Base-by-base conservation (phyloP, 2,113 vertebrate species). In the Anolis sagrei region DNA sequence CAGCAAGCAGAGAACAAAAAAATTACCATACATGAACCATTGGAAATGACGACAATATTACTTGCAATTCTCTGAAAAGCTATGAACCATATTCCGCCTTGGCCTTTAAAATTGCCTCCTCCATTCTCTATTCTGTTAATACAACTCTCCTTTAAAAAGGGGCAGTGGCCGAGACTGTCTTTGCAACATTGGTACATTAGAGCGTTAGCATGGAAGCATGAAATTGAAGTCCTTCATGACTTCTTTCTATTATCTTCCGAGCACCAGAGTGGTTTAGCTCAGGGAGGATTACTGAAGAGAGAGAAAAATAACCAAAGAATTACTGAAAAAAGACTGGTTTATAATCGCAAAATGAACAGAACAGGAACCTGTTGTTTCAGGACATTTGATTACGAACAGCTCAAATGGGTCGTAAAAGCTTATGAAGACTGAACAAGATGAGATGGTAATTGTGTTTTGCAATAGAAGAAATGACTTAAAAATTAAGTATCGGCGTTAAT, bases 161-260 rank as follows among this genome's bases (percentile, higher is more conserved):
- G n/a, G 61, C 36, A 54, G 62, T 7, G 32, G 16, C 25, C 58
- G 34, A 48, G 11, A 48, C 23, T 48, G 36, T 29, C 44, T 34
- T n/a, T 68, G 39, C 14, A 44, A 81, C 39, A 21, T 48, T 44
- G 27, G 58, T 44, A 64, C 7, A 34, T 39, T 78, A 36, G 4
- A 58, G 27, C 27, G 11, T 13, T 69, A 10, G 75, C n/a, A 84
- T 29, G n/a, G 64, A 84, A 77, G n/a, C 61, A 51, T 77, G 62
- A 84, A 69, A 84, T 83, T 76, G 32, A 83, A 64, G 61, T 23
- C 25, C 34, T 84, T 49, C 44, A 51, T 51, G 23, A 79, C n/a
- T 68, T 51, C 51, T 39, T 76, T 51, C 51, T 39, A 66, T 68
- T 61, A 48, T 58, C 49, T 78, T 19, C 64, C 1, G 18, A 69